Conservation (phyloP, 2,888 invertebrate species). For the Spialia ferax region DNA sequence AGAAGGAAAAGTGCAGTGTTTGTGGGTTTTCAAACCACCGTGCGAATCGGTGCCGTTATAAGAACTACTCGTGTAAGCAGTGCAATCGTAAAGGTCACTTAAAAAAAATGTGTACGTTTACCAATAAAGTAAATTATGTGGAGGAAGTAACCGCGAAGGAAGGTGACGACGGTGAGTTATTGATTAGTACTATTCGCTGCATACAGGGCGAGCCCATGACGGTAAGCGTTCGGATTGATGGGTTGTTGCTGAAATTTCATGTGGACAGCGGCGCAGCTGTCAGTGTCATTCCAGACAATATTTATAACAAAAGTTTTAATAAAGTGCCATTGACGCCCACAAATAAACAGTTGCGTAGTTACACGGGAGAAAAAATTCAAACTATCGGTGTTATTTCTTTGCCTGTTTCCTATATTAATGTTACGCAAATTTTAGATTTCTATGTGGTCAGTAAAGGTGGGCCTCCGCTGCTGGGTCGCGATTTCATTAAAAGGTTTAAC, state of each 20-base stretch:
- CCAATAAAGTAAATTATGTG: conserved; percentile 34
- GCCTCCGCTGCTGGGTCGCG: conserved; percentile 5
- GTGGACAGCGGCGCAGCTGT: conserved; percentile 46
- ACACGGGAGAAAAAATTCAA: conserved; percentile 42
- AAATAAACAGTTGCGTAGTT: conserved; percentile 37
- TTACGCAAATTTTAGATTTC: background rate
- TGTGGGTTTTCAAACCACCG: conserved; percentile 41
- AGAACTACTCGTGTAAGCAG: conserved; percentile 20
- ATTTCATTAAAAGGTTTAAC: conserved; percentile 30
- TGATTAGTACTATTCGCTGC: conserved; percentile 42
- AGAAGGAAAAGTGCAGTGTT: conserved; percentile 45
- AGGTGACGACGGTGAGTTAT: conserved; percentile 45
- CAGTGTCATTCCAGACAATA: conserved; percentile 41
- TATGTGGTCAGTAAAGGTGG: conserved; percentile 13
- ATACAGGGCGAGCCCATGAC: conserved; percentile 40
- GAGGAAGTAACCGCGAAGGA: conserved; percentile 33
- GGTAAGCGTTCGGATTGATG: conserved; percentile 38
- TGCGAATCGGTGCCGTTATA: conserved; percentile 39
- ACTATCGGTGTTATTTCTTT: conserved; percentile 1
- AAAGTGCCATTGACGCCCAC: conserved; percentile 36
- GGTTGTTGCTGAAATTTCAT: conserved; percentile 40
- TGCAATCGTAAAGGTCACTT: conserved; percentile 30
- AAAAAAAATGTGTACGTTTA: conserved; percentile 22
- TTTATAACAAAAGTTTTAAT: conserved; percentile 35
- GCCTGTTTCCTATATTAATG: background rate